Evolutionary conservation across 2,113 vertebrate species (phyloP).

Genomic region (Marmota monax): DNA sequence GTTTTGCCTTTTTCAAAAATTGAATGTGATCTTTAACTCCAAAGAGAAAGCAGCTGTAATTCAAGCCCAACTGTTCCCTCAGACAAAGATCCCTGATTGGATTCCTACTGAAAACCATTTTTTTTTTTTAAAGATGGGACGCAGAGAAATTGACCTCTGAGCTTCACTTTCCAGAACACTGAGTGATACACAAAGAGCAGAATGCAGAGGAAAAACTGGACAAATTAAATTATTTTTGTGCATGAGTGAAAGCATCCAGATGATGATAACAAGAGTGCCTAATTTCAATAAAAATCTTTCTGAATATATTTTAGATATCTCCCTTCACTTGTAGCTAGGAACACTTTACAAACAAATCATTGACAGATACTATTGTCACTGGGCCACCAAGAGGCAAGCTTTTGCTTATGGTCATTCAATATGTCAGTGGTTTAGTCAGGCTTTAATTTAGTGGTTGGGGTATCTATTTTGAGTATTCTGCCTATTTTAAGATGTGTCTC

Average conservation of each 20-base stretch:
- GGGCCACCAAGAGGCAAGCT: not conserved
- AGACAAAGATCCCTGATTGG: conserved; percentile 53
- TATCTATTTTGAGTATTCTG: not conserved
- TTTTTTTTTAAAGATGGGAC: conserved; percentile 30
- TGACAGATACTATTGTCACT: not conserved
- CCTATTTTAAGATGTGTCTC: not conserved
- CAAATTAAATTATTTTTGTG: not conserved
- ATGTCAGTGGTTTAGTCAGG: not conserved
- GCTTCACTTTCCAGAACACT: not conserved
- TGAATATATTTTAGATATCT: not conserved
- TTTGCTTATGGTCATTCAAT: conserved; percentile 27
- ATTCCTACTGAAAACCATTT: conserved; percentile 38
- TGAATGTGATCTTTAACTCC: conserved; percentile 42
- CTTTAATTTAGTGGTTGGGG: not conserved
- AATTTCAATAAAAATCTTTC: not conserved
- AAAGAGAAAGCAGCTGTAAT: conserved; percentile 64
- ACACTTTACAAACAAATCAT: not conserved
- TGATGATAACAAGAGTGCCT: not conserved
- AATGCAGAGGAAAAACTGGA: not conserved
- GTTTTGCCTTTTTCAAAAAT: conserved; percentile 42
- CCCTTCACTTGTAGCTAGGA: not conserved
- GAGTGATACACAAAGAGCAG: not conserved
- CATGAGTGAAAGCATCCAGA: not conserved
- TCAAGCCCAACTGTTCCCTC: conserved; percentile 47
- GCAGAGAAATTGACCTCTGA: not conserved